Evolutionary conservation across 2,888 invertebrate genomes (phyloP).

Genomic region (Digitonthophagus gazella): DNA sequence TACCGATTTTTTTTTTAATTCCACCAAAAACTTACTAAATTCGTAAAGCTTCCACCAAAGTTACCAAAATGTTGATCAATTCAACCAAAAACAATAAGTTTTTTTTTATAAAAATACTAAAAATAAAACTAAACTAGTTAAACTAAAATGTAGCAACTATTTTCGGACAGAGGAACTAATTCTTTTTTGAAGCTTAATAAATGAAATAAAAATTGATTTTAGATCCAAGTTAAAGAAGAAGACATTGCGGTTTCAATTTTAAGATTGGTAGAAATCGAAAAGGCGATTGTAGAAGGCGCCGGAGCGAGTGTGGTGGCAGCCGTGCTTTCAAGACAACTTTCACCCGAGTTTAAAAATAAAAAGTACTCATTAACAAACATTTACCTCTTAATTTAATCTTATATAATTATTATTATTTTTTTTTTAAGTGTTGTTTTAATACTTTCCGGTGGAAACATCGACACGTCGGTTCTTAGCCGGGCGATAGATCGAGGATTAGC

Average conservation of each 20-base stretch:
- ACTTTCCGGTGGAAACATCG: constrained; percentile 79
- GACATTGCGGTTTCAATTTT: constrained; percentile 81
- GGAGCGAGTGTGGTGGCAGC: constrained; percentile 86
- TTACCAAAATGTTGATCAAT: too few relatives aligned
- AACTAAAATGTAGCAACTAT: too few relatives aligned
- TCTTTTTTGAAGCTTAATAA: too few relatives aligned
- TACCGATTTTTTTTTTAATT: too few relatives aligned
- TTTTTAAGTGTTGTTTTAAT: constrained; percentile 54
- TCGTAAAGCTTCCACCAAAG: too few relatives aligned
- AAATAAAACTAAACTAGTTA: too few relatives aligned
- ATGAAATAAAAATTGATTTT: background rate
- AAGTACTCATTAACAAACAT: constrained; percentile 39
- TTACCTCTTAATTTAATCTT: background rate
- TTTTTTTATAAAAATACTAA: too few relatives aligned
- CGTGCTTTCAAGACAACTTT: constrained; percentile 74
- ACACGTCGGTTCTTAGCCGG: constrained; percentile 79
- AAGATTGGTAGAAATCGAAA: constrained; percentile 76
- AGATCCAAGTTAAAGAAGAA: constrained; percentile 65
- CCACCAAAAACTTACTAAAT: too few relatives aligned
- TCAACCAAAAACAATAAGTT: too few relatives aligned
- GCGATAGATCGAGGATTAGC: constrained; percentile 82
- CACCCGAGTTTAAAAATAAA: constrained; percentile 74
- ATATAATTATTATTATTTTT: background rate
- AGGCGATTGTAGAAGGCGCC: constrained; percentile 91
- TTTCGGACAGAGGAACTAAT: too few relatives aligned